phyloP scores from a whole-genome alignment of 2,113 vertebrate genomes.

The Pachypanchax playfairii region DNA sequence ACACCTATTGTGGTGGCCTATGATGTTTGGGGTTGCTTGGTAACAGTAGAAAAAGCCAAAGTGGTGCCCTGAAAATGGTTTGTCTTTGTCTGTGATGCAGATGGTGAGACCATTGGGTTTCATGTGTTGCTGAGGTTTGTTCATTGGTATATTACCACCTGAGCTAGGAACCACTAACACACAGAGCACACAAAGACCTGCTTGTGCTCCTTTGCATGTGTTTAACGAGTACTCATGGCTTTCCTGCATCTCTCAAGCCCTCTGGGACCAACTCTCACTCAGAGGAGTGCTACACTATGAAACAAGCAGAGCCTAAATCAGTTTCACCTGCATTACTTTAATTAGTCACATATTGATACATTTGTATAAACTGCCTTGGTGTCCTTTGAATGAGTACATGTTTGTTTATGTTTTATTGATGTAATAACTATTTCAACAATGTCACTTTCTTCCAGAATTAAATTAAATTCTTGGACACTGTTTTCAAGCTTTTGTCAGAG shows the following conservation, averaged over 20 bases:
- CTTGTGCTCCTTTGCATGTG: constrained; percentile 57
- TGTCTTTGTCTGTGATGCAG: constrained; percentile 72
- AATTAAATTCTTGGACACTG: constrained; percentile 10
- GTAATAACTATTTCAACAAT: no score
- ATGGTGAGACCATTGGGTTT: constrained; percentile 68
- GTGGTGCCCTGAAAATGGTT: constrained; percentile 67
- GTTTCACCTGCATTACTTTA: constrained; percentile 41
- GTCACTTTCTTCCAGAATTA: no score
- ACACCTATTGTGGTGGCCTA: constrained; percentile 39
- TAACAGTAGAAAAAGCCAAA: constrained; percentile 48
- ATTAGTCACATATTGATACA: no score
- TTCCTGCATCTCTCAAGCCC: constrained; percentile 50
- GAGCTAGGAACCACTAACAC: constrained; percentile 60
- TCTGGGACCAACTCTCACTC: constrained; percentile 40
- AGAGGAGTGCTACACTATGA: constrained; percentile 41
- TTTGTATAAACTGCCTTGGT: constrained; percentile 18
- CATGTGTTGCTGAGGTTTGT: constrained; percentile 71
- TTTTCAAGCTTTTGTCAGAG: constrained; percentile 54
- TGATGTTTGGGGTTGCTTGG: constrained; percentile 20
- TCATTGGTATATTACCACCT: constrained; percentile 67
- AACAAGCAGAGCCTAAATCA: constrained; percentile 39
- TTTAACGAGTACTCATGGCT: constrained; percentile 62
- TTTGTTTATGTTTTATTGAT: constrained; percentile 31
- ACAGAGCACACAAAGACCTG: constrained; percentile 62
- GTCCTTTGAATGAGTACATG: constrained; percentile 10